Evolutionary conservation across 2,888 invertebrate genomes (phyloP).

Genomic region (Orthosia gracilis): DNA sequence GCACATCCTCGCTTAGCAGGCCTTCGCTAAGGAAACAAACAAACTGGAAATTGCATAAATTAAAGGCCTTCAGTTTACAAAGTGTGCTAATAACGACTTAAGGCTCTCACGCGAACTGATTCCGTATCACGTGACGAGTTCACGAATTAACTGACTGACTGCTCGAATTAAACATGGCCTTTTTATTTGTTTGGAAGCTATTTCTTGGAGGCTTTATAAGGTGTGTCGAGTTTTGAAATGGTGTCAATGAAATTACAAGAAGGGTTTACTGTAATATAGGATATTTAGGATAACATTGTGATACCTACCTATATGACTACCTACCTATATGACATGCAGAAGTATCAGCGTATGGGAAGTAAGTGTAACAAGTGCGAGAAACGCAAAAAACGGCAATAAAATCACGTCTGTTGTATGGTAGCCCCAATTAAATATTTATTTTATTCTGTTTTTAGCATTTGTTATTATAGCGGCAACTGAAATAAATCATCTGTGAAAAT

Average conservation of each 20-base stretch:
- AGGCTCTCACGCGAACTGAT: constrained; percentile 81
- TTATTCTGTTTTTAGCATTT: too few relatives aligned
- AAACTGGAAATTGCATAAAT: constrained; percentile 89
- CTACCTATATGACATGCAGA: too few relatives aligned
- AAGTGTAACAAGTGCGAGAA: too few relatives aligned
- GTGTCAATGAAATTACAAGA: neutral
- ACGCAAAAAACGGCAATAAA: too few relatives aligned
- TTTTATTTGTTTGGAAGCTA: constrained; percentile 35
- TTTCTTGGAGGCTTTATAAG: constrained; percentile 10
- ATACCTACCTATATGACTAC: too few relatives aligned
- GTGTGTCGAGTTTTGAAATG: neutral
- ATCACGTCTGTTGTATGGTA: too few relatives aligned
- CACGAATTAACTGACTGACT: constrained; percentile 62
- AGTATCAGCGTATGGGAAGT: too few relatives aligned
- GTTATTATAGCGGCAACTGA: too few relatives aligned
- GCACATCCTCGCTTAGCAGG: constrained; percentile 74
- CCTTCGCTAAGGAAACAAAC: constrained; percentile 84
- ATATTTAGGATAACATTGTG: neutral
- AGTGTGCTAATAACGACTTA: constrained; percentile 85
- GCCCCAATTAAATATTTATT: too few relatives aligned
- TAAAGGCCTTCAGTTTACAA: constrained; percentile 81
- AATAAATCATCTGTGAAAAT: too few relatives aligned
- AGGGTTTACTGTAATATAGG: neutral
- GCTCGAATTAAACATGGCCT: constrained; percentile 44
- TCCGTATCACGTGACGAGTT: constrained; percentile 76